Evolutionary conservation across 64 coral and sea anemone genomes (phyloP), one percentile per base, ranked within the genome.

Genomic region (Trachythela sp.): DNA sequence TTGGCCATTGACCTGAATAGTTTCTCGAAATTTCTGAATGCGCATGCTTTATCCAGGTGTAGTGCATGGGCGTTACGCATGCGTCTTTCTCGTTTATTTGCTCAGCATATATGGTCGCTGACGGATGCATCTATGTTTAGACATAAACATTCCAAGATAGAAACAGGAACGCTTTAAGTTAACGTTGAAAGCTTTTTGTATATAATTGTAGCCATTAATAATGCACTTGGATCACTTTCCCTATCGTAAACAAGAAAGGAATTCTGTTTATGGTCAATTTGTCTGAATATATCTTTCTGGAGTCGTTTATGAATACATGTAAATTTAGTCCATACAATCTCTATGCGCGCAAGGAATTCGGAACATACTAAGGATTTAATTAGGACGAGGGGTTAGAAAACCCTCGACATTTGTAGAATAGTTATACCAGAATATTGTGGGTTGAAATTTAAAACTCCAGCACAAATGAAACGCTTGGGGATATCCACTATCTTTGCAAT

Each of bases 71-170:
- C 56, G 17, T 64, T 64, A 18, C 17, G 56, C 22, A 7, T 64
- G 26, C 11, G 42, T 45, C 42, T 45, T 45, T 45, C 42, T 9
- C 7, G 26, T 9, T 59, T 64, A 20, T 13, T 64, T 64, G 56
- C 56, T 4, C 56, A 64, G 56, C 20, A 64, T 64, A 64, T 64
- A 64, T 1, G 26, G 56, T 64, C 56, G 26, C 56, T 80, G 75
- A 36, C 75, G 15, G 75, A 80, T 39, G 37, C 33, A 18, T 37
- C 75, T 80, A 80, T 80, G 75, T 80, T 80, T 80, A 80, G 75
- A 39, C 75, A 39, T 18, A 30, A 80, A 80, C 75, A 80, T 35
- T 37, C 37, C 56, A 17, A 64, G 56, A 64, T 64, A 64, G 17
- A 64, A 26, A 64, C 56, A 10, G 56, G 56, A 64, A 80, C 30